Conservation (phyloP, 2,888 invertebrate genomes). For the Bursaphelenchus okinawaensis region DNA sequence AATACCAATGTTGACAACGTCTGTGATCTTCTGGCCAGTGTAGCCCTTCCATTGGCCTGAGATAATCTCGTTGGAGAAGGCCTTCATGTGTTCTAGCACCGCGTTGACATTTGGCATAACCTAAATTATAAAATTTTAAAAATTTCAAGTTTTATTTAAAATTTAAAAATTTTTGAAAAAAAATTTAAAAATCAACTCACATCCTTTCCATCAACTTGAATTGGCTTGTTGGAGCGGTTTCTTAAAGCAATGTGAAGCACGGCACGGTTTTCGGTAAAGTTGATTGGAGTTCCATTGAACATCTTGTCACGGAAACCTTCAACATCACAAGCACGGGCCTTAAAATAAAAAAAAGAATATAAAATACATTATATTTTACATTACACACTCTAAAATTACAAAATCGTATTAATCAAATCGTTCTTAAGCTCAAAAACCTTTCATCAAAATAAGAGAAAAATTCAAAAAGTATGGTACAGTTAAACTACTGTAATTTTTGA, state of each 20-base stretch:
- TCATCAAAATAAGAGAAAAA: no score
- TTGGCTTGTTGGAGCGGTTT: constrained; percentile 74
- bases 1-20: constrained; percentile 97
- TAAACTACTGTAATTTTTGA: no score
- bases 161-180: not conserved
- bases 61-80: constrained; percentile 70
- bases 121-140: constrained; percentile 43
- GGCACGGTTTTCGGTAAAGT: constrained; percentile 91
- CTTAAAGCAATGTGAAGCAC: constrained; percentile 90
- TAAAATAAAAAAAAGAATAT: constrained; percentile 16
- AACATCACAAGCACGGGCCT: constrained; percentile 73
- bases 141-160: not conserved
- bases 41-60: constrained; percentile 68
- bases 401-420: no score
- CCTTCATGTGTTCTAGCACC: constrained; percentile 88
- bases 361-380: not conserved
- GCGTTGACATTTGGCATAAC: constrained; percentile 80
- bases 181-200: constrained; percentile 62
- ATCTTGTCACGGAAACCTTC: constrained; percentile 81
- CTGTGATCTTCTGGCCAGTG: constrained; percentile 87
- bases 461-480: no score
- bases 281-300: constrained; percentile 88
- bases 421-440: no score
- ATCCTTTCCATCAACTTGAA: constrained; percentile 78
- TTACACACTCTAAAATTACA: no score